These are phyloP conservation scores for Zosterops hypoxanthus DNA, from an alignment of 2,113 vertebrate species.

Conservation along the genomic window DNA sequence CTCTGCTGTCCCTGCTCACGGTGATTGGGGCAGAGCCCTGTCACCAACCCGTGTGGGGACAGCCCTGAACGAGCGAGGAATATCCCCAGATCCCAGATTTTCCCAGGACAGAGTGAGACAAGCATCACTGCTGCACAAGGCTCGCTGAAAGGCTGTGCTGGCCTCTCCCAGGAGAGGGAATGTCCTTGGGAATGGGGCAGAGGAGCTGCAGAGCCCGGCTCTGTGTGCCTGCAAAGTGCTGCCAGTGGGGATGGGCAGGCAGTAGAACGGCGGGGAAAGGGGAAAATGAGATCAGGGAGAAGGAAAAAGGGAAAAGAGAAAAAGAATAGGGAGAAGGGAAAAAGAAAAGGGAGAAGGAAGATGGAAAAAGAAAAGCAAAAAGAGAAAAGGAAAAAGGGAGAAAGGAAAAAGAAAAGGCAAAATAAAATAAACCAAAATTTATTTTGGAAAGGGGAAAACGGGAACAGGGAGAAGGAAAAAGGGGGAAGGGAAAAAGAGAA, in stretches of 20 bases:
- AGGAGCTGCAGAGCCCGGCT: background rate
- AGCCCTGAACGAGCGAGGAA: background rate
- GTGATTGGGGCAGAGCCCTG: background rate
- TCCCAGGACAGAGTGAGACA: background rate
- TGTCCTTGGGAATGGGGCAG: background rate
- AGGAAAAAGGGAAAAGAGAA: background rate
- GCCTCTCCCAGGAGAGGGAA: background rate
- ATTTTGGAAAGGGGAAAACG: background rate
- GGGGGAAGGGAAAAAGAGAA: background rate
- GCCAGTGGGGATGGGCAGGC: background rate
- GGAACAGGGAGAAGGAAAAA: too few relatives aligned
- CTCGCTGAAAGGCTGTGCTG: fast-evolving
- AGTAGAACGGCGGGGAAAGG: too few relatives aligned
- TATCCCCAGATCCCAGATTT: background rate
- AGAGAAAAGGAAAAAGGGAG: fast-evolving
- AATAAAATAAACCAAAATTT: too few relatives aligned
- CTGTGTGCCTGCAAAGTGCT: background rate
- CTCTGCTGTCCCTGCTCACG: background rate
- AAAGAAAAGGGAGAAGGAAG: background rate
- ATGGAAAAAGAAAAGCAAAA: background rate
- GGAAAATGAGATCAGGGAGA: background rate
- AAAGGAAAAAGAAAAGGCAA: too few relatives aligned
- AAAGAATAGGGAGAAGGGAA: background rate
- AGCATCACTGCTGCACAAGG: fast-evolving
- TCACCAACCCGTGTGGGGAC: fast-evolving